Base-by-base conservation (phyloP, 2,888 invertebrate species). In the Eilema depressum region DNA sequence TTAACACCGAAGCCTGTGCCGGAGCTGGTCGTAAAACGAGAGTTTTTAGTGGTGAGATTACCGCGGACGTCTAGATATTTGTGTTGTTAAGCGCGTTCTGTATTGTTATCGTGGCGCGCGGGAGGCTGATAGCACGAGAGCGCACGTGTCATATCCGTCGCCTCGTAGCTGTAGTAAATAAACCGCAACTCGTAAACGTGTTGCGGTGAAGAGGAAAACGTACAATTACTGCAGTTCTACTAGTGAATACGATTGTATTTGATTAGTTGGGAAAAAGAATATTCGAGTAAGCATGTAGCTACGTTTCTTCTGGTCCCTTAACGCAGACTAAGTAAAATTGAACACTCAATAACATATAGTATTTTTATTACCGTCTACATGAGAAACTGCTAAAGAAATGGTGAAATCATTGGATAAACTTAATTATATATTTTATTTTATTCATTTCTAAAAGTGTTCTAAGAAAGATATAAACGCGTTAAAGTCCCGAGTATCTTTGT, bases 91-190 rank as follows among this genome's bases (percentile, higher is more conserved):
- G 70, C 75, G 73, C 75, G 80, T 68, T 75, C 69, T 79, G 76
- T 77, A 73, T 80, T 85, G 86, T 87, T 89, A 88, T 88, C 87
- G 82, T 75, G 77, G 81, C 81, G 79, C 79, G 82, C 79, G 78
- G 74, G 84, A 85, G 83, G 77, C 76, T 81, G 86, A 85, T 84
- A 85, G 79, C 76, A 80, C 81, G 77, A 80, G 80, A 83, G 77
- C 77, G 86, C 90, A 89, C 89, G 90, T 88, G 89, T 83, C 84
- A 77, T 75, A 41, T 75, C 69, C 75, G 83, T 80, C 81, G 80
- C 78, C 77, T 79, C 75, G 83, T 81, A 81, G 68, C 81, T 77
- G 84, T 89, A 86, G 88, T 89, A 91, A 89, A 89, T 87, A 89
- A 88, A 85, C 76, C 78, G 78, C 73, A 67, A 80, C 84, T 85